These are phyloP conservation scores for Pachypanchax playfairii DNA, from an alignment of 2,113 vertebrate genomes.

Conservation along the genomic window DNA sequence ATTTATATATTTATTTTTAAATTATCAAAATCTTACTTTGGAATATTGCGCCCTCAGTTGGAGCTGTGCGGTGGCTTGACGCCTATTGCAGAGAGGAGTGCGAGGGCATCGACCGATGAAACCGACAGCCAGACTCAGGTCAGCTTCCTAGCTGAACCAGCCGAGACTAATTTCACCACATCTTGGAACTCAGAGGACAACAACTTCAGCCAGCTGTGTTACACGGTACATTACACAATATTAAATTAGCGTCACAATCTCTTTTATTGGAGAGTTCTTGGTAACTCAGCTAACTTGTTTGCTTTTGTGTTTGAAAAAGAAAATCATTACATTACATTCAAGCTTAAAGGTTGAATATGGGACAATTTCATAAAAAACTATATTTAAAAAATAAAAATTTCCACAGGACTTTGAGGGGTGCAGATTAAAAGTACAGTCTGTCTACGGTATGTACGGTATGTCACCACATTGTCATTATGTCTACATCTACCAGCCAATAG, in stretches of 20 bases:
- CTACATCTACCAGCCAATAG: no score
- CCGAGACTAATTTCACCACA: constrained; percentile 42
- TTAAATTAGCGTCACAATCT: neutral
- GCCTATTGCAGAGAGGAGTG: constrained; percentile 69
- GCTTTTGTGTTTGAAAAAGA: neutral
- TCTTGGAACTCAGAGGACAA: constrained; percentile 44
- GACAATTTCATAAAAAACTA: no score
- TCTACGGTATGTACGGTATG: no score
- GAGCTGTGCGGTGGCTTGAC: constrained; percentile 71
- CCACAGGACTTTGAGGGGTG: no score
- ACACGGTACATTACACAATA: constrained; percentile 52
- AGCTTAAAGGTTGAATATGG: no score
- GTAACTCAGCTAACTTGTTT: neutral
- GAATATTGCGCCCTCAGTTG: constrained; percentile 51
- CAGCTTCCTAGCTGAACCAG: constrained; percentile 63
- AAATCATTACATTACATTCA: no score
- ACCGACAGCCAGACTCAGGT: constrained; percentile 61
- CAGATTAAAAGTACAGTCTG: no score
- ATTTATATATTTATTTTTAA: neutral
- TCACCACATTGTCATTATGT: no score
- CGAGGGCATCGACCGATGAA: constrained; percentile 61
- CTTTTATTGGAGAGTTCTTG: neutral
- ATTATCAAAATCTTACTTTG: neutral
- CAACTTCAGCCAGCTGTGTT: constrained; percentile 34
- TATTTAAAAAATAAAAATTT: no score